phyloP scores from a whole-genome alignment of 2,888 invertebrate genomes.

The Euplagia quadripunctaria region DNA sequence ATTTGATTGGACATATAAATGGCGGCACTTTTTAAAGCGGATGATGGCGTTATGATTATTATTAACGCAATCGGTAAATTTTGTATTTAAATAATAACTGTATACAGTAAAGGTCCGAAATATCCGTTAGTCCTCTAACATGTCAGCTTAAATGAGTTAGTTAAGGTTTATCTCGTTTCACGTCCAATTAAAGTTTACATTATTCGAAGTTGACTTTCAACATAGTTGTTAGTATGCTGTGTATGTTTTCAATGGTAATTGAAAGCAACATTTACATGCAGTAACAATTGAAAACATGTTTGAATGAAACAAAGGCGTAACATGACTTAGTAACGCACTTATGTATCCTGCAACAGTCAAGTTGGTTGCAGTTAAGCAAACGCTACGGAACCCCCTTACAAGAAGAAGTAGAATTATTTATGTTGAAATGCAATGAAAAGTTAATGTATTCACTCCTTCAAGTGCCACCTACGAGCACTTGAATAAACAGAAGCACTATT shows the following conservation, averaged over 20 bases:
- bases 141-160: conserved; percentile 60
- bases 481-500: conserved; percentile 75
- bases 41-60: not conserved
- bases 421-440: conserved; percentile 55
- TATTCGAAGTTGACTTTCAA: conserved; percentile 67
- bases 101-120: not conserved
- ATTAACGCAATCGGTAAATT: not conserved
- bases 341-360: conserved; percentile 37
- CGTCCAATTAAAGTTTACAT: conserved; percentile 72
- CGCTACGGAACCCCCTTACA: conserved; percentile 30
- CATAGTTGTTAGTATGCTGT: conserved; percentile 54
- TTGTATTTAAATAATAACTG: not conserved
- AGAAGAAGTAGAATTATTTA: conserved; percentile 42
- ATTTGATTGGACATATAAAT: conserved; percentile 9
- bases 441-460: conserved; percentile 64
- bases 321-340: conserved; percentile 53
- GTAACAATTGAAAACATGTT: conserved; percentile 73
- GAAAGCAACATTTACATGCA: conserved; percentile 74
- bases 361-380: conserved; percentile 45
- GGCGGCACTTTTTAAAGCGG: not conserved
- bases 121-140: not conserved
- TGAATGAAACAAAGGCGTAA: conserved; percentile 76
- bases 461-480: conserved; percentile 77
- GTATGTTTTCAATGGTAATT: conserved; percentile 69
- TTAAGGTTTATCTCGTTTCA: conserved; percentile 60